These are phyloP conservation scores for Dinomys branickii DNA, from an alignment of 2,113 vertebrate genomes.

Conservation along the genomic window DNA sequence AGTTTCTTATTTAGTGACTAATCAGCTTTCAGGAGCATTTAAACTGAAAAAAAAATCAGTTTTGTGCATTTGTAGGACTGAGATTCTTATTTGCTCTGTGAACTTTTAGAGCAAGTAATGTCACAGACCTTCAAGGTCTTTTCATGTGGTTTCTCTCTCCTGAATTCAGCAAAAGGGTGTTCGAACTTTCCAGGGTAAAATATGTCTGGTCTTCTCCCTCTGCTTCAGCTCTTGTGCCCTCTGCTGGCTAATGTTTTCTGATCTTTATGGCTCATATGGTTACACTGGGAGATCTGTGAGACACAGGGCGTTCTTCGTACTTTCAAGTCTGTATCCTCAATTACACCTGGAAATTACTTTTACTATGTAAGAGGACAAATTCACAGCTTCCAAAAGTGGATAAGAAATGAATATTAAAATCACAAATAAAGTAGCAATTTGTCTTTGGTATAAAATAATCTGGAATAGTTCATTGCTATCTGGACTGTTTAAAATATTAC, in stretches of 20 bases:
- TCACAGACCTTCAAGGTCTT: neutral
- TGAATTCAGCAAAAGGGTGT: neutral
- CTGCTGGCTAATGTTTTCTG: neutral
- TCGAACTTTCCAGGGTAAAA: neutral
- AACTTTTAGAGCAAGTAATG: neutral
- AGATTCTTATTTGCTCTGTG: neutral
- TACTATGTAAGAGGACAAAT: neutral
- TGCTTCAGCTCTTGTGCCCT: neutral
- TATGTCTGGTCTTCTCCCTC: neutral
- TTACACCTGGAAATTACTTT: neutral
- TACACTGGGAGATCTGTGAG: neutral
- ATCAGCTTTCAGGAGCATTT: neutral
- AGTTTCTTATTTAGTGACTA: neutral
- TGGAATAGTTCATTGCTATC: neutral
- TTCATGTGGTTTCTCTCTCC: neutral
- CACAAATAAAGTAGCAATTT: neutral
- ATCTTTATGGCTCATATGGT: neutral
- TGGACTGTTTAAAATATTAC: neutral
- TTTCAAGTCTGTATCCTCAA: neutral
- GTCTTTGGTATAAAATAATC: neutral
- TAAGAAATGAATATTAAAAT: neutral
- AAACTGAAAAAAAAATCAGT: neutral
- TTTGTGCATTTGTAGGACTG: neutral
- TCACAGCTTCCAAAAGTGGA: neutral
- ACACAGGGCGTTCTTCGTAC: neutral